Evolutionary conservation across 1,140 invertebrate species (phyloP).

Genomic region (Heliconius eleuchia): DNA sequence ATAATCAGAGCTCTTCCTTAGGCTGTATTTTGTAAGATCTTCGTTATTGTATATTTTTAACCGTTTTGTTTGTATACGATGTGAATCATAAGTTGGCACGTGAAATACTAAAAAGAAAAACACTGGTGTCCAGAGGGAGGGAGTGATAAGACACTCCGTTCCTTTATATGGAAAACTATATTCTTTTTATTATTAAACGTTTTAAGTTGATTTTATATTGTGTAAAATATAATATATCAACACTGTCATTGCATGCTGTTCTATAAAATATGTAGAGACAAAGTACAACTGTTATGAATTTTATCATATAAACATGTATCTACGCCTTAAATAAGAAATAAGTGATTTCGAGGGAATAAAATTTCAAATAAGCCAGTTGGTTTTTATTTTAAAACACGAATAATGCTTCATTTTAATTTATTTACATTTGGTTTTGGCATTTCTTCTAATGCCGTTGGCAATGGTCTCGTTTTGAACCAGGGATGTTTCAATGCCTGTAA

Average conservation of each 20-base stretch:
- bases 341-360: slow-evolving; percentile 39
- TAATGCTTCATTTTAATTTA: slow-evolving; percentile 48
- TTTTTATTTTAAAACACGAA: slow-evolving; percentile 34
- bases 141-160: too few species aligned
- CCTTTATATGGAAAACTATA: not conserved
- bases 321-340: slow-evolving; percentile 18
- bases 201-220: not conserved
- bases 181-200: not conserved
- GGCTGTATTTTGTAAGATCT: not conserved
- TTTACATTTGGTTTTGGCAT: slow-evolving; percentile 71
- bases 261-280: slow-evolving; percentile 48
- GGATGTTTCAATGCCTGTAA: slow-evolving; percentile 72
- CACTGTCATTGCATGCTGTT: not conserved
- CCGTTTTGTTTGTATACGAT: not conserved
- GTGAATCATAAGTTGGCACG: not conserved
- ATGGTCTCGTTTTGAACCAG: slow-evolving; percentile 70
- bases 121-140: not conserved
- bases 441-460: slow-evolving; percentile 63
- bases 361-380: slow-evolving; percentile 35
- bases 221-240: not conserved
- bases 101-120: not conserved
- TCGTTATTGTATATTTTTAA: not conserved
- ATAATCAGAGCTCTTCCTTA: not conserved
- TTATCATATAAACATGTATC: slow-evolving; percentile 32
- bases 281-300: slow-evolving; percentile 63